Base-by-base conservation (phyloP, 2,113 vertebrate genomes). In the Promerops cafer region DNA sequence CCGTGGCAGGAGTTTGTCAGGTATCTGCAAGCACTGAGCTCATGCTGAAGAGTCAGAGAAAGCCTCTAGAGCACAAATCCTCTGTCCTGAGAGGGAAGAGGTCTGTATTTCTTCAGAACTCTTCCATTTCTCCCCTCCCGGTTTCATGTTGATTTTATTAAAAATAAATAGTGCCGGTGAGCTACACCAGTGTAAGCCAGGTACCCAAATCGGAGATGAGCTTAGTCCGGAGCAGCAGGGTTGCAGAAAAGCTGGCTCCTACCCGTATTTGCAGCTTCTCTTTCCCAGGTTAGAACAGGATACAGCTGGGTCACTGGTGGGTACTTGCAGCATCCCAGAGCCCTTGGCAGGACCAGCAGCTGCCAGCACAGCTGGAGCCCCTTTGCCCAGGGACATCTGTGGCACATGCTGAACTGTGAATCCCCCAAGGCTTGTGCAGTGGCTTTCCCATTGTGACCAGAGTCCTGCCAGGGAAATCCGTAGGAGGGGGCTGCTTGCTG, bases 1-100 rank as follows among this genome's bases (percentile, higher is more conserved):
- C 53, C n/a, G 42, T 68, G 91, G 76, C 45, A 76, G 63, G n/a
- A 61, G 64, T 81, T 94, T 61, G 80, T 79, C 91, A 70, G 44
- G 16, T 74, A 27, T 26, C 35, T 92, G 24, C 45, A 44, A 84
- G 65, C 21, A 47, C 37, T 56, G 40, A 81, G 37, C 17, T 47
- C 44, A 4, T 28, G 52, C n/a, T 69, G 77, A 88, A 76, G 68
- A 75, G 16, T 57, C 17, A 27, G n/a, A 37, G 45, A 65, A 83
- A 69, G 27, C 7, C 53, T 83, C 60, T 35, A 23, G 80, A 76
- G 66, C 21, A 52, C 49, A 54, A 83, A 60, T 53, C 8, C 45
- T 60, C 44, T 47, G 8, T 63, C 53, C 47, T 44, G 52, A 60
- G 53, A 61, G 35, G 50, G 24, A 79, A 64, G 21, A 24, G 7